These are phyloP conservation scores for Drosophila histrio DNA, from an alignment of 2,888 invertebrate genomes.

Conservation along the genomic window DNA sequence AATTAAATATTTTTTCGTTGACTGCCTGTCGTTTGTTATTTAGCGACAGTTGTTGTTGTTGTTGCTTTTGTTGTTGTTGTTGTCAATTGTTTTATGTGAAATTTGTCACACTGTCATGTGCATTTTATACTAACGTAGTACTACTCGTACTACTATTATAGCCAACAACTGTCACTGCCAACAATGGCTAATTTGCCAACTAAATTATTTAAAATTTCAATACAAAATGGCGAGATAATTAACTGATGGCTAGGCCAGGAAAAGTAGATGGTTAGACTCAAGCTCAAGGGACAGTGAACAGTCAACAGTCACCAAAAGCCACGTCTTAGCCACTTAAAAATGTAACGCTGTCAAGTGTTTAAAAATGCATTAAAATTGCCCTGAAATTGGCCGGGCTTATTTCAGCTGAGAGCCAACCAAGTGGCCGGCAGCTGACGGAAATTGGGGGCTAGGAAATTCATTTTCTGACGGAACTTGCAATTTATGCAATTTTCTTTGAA, in stretches of 20 bases:
- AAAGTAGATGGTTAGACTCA: not conserved
- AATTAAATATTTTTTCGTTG: conserved; percentile 78
- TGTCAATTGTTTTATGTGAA: conserved; percentile 76
- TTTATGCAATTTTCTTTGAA: conserved; percentile 6
- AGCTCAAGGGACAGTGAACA: not conserved
- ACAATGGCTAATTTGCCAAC: conserved; percentile 53
- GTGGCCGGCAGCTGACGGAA: conserved; percentile 32
- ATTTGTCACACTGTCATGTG: conserved; percentile 79
- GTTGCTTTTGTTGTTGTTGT: conserved; percentile 29
- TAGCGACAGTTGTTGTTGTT: conserved; percentile 72
- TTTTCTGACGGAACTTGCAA: not conserved
- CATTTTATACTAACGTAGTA: conserved; percentile 55
- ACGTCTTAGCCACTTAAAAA: not conserved
- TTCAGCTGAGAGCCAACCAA: conserved; percentile 23
- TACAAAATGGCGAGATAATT: conserved; percentile 74
- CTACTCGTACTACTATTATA: too few species aligned
- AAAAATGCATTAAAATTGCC: conserved; percentile 25
- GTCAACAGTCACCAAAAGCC: not conserved
- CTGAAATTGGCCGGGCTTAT: conserved; percentile 23
- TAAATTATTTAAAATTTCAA: conserved; percentile 68
- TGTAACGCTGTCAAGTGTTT: conserved; percentile 10
- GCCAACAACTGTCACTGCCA: conserved; percentile 38
- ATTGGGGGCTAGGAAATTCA: not conserved
- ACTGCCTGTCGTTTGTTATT: conserved; percentile 76
- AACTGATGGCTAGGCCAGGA: conserved; percentile 14